Conservation (phyloP, 2,113 vertebrate species). For the Vidua macroura region DNA sequence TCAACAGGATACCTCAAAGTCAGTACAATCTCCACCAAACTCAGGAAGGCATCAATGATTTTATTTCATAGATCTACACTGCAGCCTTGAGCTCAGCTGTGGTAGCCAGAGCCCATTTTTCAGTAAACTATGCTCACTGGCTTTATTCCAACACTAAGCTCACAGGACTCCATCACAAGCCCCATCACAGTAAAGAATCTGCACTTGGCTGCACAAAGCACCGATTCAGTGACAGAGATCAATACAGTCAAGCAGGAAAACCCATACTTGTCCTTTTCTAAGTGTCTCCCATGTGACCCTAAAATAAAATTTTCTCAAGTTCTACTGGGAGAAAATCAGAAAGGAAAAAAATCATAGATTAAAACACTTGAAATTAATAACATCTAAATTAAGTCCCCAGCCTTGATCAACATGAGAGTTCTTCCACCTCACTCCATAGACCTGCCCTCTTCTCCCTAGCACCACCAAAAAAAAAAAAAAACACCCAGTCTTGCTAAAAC, state of each 20-base stretch:
- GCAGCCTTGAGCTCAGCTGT: not conserved
- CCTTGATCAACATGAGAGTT: not conserved
- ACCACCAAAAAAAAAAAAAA: not conserved
- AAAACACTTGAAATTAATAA: not conserved
- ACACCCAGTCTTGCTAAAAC: not conserved
- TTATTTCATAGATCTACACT: not conserved
- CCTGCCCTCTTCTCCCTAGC: not conserved
- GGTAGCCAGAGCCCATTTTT: not conserved
- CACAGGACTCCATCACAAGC: not conserved
- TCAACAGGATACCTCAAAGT: not conserved
- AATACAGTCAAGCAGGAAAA: not conserved
- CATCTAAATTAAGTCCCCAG: not conserved
- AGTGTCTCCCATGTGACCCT: not conserved
- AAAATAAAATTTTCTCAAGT: not conserved
- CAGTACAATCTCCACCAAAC: not conserved
- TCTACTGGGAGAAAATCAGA: not conserved
- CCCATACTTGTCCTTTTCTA: not conserved
- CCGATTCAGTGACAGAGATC: not conserved
- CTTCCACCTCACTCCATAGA: not conserved
- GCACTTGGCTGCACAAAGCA: not conserved
- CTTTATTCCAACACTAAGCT: not conserved
- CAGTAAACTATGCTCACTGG: not conserved
- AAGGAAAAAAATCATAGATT: not conserved
- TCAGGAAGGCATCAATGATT: not conserved
- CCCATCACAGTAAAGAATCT: not conserved